These are phyloP conservation scores for Eriosoma lanigerum DNA, from an alignment of 1,140 invertebrate genomes.

Conservation along the genomic window DNA sequence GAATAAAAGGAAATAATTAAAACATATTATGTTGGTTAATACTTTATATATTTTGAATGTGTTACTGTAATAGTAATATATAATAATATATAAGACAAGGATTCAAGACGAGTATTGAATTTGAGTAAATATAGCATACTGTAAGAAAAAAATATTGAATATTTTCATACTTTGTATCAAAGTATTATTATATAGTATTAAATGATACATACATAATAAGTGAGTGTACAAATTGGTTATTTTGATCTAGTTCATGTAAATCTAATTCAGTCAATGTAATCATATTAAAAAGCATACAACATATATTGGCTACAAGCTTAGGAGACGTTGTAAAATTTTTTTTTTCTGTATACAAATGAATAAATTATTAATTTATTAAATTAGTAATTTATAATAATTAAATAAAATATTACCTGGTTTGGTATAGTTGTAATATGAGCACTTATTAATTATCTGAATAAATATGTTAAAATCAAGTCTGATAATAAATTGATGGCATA, in stretches of 20 bases:
- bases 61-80: too few relatives aligned
- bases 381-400: neutral
- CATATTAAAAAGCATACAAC: slow-evolving; percentile 40
- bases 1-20: too few relatives aligned
- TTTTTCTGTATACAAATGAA: slow-evolving; percentile 12
- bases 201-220: slow-evolving; percentile 20
- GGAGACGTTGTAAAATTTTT: neutral
- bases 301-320: slow-evolving; percentile 45
- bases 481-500: slow-evolving; percentile 24
- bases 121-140: too few relatives aligned
- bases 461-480: slow-evolving; percentile 23
- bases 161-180: too few relatives aligned
- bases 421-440: neutral
- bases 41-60: too few relatives aligned
- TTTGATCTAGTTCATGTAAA: slow-evolving; percentile 12
- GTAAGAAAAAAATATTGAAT: too few relatives aligned
- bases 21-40: too few relatives aligned
- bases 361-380: neutral
- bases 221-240: slow-evolving; percentile 1
- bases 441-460: slow-evolving; percentile 30
- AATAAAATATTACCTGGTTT: slow-evolving; percentile 10
- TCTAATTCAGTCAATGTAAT: slow-evolving; percentile 30
- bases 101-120: too few relatives aligned
- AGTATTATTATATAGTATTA: too few relatives aligned
- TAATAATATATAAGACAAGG: too few relatives aligned